A percentile compares a stretch with the other conserved stretches of the same genome.
Evolutionary conservation across 2,797 vertebrate species (phyloP).

Genomic region (Enoplosus armatus): DNA sequence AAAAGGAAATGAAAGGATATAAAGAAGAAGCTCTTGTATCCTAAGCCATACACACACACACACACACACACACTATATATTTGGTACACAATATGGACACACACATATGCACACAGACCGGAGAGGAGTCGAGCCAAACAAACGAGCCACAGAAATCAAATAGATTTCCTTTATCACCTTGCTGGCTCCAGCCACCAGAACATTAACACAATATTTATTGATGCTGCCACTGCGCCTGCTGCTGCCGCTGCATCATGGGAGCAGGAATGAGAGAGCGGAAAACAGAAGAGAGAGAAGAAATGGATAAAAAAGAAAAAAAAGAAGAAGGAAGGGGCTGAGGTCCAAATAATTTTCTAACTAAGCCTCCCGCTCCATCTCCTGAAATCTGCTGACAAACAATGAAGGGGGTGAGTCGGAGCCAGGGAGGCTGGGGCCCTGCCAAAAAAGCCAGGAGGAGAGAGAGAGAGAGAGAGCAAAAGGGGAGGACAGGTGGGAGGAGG

Average conservation of each 20-base stretch:
- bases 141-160: conserved; percentile 70
- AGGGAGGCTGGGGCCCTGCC: conserved; percentile 62
- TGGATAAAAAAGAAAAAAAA: conserved; percentile 24
- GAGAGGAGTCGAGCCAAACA: conserved; percentile 56
- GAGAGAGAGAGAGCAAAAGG: conserved; percentile 41
- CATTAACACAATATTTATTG: conserved; percentile 80
- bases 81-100: conserved; percentile 23
- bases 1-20: conserved; percentile 15
- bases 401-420: conserved; percentile 63
- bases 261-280: conserved; percentile 36
- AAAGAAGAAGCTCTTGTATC: conserved; percentile 5
- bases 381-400: conserved; percentile 83
- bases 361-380: conserved; percentile 63
- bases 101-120: conserved; percentile 24
- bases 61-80: not conserved
- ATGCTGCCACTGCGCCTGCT: conserved; percentile 70
- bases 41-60: not conserved
- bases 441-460: conserved; percentile 55
- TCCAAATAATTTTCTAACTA: conserved; percentile 71
- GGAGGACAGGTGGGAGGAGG: conserved; percentile 52
- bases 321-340: conserved; percentile 41
- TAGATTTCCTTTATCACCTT: conserved; percentile 77
- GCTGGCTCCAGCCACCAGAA: conserved; percentile 71
- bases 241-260: conserved; percentile 67
- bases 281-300: conserved; percentile 42